phyloP scores from a whole-genome alignment of 2,888 invertebrate genomes.

The Noctua janthe region DNA sequence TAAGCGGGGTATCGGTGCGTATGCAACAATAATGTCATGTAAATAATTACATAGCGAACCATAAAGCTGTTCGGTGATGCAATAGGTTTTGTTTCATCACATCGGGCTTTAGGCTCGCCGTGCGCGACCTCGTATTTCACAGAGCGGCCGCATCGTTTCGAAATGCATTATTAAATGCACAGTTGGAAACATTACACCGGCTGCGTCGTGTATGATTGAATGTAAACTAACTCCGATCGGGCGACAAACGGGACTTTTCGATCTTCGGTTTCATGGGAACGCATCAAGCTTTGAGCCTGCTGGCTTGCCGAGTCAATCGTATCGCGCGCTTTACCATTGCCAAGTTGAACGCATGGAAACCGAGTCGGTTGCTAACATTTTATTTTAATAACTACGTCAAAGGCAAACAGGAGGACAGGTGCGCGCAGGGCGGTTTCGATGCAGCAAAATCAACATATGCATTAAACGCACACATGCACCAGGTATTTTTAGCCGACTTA shows the following conservation, averaged over 20 bases:
- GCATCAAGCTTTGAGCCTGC: constrained; percentile 64
- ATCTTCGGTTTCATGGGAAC: constrained; percentile 72
- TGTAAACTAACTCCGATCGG: constrained; percentile 77
- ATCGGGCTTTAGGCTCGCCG: constrained; percentile 85
- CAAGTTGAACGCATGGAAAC: constrained; percentile 13
- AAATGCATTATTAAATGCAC: constrained; percentile 89
- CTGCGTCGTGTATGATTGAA: constrained; percentile 77
- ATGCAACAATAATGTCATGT: constrained; percentile 86
- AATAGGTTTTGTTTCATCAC: constrained; percentile 89
- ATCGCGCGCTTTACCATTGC: not conserved
- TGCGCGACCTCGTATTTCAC: constrained; percentile 88
- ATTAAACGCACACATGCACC: constrained; percentile 77
- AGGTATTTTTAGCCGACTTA: constrained; percentile 82
- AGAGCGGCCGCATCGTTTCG: constrained; percentile 88
- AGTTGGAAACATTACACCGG: constrained; percentile 82
- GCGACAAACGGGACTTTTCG: constrained; percentile 68
- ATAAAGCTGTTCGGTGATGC: constrained; percentile 87
- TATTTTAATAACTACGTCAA: constrained; percentile 64
- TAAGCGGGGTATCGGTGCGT: constrained; percentile 68
- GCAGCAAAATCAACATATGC: constrained; percentile 74
- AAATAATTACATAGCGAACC: constrained; percentile 87
- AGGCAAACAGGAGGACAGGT: constrained; percentile 81
- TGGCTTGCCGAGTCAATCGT: constrained; percentile 34
- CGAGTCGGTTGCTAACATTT: constrained; percentile 32
- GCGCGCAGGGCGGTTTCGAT: constrained; percentile 75